These are phyloP conservation scores for Psephotus haematonotus DNA, from an alignment of 2,113 vertebrate species.

Conservation along the genomic window DNA sequence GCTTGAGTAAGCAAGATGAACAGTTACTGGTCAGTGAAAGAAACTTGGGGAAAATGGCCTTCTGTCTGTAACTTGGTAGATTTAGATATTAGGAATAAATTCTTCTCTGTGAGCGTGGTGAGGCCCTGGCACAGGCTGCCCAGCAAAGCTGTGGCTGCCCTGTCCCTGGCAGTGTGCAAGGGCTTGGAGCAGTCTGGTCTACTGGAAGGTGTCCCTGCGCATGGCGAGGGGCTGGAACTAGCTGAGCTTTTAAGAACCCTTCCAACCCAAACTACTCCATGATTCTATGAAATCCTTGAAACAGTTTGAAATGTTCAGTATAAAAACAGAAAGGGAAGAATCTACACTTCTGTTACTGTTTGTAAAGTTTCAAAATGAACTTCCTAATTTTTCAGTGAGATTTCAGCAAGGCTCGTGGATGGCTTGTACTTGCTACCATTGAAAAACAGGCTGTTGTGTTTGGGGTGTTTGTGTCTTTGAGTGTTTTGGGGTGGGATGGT, in stretches of 20 bases:
- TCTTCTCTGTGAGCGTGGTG: neutral
- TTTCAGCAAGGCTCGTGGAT: neutral
- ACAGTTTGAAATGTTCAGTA: neutral
- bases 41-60: neutral
- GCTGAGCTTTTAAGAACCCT: neutral
- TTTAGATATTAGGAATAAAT: neutral
- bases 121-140: neutral
- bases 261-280: neutral
- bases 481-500: neutral
- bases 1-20: neutral
- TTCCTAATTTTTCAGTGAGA: neutral
- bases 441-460: neutral
- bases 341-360: accelerated
- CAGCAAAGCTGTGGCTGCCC: neutral
- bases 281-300: neutral
- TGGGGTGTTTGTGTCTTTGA: neutral
- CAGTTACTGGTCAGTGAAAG: neutral
- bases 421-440: neutral
- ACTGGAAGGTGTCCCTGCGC: neutral
- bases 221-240: neutral
- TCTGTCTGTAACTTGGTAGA: neutral
- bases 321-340: neutral
- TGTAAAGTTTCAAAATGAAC: neutral
- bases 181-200: neutral
- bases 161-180: neutral